Evolutionary conservation across 2,113 vertebrate species (phyloP).

Genomic region (Capreolus pygargus): DNA sequence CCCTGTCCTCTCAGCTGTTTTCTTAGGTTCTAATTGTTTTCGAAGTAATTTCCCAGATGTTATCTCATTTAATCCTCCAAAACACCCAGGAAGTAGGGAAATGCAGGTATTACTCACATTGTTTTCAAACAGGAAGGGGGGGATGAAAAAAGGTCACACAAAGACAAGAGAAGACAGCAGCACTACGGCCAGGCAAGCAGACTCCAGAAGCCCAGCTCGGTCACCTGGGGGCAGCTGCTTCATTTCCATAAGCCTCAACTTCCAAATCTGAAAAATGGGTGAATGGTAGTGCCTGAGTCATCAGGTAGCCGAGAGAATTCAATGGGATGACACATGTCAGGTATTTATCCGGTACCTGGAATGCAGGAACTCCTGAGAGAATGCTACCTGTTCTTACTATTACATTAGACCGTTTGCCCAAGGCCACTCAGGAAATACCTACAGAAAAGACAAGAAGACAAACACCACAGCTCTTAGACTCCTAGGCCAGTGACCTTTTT

Average conservation of each 20-base stretch:
- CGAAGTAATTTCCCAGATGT: slow-evolving; percentile 28
- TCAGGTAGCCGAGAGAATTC: not conserved
- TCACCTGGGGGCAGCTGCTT: not conserved
- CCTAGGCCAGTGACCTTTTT: not conserved
- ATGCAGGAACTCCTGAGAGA: not conserved
- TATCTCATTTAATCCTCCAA: slow-evolving; percentile 11
- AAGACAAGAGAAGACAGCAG: not conserved
- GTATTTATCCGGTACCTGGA: not conserved
- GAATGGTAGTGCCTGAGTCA: not conserved
- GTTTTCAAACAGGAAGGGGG: not conserved
- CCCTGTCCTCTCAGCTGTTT: not conserved
- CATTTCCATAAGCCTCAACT: not conserved
- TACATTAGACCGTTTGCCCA: not conserved
- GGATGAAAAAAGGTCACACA: not conserved
- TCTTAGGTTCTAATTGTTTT: not conserved
- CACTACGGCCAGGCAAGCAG: not conserved
- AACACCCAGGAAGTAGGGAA: not conserved
- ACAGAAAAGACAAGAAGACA: slow-evolving; percentile 11
- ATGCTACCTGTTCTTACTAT: not conserved
- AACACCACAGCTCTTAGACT: not conserved
- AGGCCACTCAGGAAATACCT: not conserved
- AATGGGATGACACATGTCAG: not conserved
- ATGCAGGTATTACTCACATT: not conserved
- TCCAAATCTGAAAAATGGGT: not conserved
- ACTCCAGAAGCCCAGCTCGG: not conserved